Evolutionary conservation across 2,113 vertebrate genomes (phyloP).

Genomic region (Tragelaphus buxtoni): DNA sequence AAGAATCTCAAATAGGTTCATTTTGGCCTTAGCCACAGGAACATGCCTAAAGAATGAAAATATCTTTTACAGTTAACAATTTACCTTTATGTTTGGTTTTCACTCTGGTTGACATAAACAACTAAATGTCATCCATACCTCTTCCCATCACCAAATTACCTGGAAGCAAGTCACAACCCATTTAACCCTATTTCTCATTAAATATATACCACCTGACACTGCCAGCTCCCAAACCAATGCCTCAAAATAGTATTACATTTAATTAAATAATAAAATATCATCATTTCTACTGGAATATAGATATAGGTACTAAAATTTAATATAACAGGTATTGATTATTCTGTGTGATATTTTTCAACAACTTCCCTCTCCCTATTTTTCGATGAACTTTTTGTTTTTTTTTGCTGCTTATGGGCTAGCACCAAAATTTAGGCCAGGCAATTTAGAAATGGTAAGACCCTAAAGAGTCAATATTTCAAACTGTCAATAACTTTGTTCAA

Average conservation of each 20-base stretch:
- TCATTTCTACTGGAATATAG: background rate
- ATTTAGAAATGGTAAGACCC: background rate
- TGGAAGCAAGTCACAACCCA: background rate
- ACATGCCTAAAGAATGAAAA: slow-evolving; percentile 21
- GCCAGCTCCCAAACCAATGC: background rate
- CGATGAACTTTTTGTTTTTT: background rate
- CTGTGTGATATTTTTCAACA: background rate
- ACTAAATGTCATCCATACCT: background rate
- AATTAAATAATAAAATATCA: background rate
- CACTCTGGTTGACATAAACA: background rate
- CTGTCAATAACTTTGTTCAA: background rate
- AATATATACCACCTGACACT: background rate
- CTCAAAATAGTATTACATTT: background rate
- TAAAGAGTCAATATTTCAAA: background rate
- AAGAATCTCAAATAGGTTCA: background rate
- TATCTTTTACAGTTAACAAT: background rate
- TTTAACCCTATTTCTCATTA: background rate
- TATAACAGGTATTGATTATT: background rate
- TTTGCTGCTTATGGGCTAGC: background rate
- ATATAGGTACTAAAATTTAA: background rate
- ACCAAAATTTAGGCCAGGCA: background rate
- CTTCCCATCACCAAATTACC: background rate
- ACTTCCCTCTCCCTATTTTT: background rate
- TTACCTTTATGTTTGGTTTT: slow-evolving; percentile 9
- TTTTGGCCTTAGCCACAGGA: slow-evolving; percentile 17